Evolutionary conservation across 2,113 vertebrate genomes (phyloP).

Genomic region (Geococcyx californianus): DNA sequence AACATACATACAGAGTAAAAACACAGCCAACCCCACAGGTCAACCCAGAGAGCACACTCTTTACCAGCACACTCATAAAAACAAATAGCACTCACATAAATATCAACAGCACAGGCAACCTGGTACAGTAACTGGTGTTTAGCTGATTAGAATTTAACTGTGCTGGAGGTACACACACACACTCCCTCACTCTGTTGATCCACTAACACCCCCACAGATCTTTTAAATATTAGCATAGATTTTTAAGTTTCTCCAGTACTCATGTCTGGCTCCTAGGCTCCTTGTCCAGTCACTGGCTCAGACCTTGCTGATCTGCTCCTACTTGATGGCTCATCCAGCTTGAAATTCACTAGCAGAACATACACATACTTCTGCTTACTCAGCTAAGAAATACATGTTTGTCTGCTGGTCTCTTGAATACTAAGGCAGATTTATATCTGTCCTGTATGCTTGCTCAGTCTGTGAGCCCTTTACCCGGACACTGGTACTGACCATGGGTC

Average conservation of each 20-base stretch:
- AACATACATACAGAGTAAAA: neutral
- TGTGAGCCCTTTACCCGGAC: neutral
- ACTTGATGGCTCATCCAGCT: neutral
- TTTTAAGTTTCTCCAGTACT: neutral
- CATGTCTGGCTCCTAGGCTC: neutral
- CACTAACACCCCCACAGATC: neutral
- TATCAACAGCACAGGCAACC: neutral
- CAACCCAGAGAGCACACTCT: neutral
- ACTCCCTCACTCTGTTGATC: neutral
- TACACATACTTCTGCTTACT: accelerated
- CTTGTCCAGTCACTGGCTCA: neutral
- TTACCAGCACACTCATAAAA: neutral
- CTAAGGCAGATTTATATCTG: neutral
- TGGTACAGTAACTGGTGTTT: neutral
- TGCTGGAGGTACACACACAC: neutral
- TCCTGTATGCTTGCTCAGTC: neutral
- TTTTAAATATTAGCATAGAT: neutral
- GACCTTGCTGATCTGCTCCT: neutral
- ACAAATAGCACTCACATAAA: neutral
- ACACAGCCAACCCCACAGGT: neutral
- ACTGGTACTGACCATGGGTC: neutral
- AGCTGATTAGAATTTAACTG: neutral
- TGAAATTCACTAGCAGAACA: neutral
- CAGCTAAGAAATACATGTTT: neutral
- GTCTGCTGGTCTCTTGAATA: neutral